Base-by-base conservation (phyloP, 1,140 invertebrate genomes). In the Zophobas morio region DNA sequence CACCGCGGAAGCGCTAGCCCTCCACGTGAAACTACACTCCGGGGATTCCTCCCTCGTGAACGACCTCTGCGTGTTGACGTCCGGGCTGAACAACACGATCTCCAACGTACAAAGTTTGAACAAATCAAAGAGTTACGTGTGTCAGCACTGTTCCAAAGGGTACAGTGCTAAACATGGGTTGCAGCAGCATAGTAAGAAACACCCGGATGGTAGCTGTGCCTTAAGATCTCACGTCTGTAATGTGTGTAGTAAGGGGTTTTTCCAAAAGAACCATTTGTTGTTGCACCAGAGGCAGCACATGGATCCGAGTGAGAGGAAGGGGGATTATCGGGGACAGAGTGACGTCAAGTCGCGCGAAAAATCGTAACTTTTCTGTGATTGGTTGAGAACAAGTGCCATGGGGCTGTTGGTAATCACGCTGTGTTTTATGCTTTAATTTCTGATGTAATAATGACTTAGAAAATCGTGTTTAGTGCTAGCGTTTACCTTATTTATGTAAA, bases 231-330 rank as follows among this genome's bases (percentile, higher is more conserved):
- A 93, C 84, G 92, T 94, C 5, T 96, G 95, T 82, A 90, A 92
- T 76, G 93, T 94, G 80, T 96, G 95, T 84, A 94, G 94, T 53
- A 96, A 96, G 85, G 93, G 93, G 20, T 96, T 96, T 90, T 94
- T 94, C 88, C 94, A 95, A 85, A 95, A 95, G 86, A 94, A 94
- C 86, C 93, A 95, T 83, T 85, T 95, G 71, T 89, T 94, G 84
- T 86, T 95, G 36, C 95, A 96, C 86, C 93, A 94, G 83, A 88
- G 93, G 20, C 94, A 94, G 80, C 94, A 96, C 85, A 93, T 95
- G 90, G 94, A 95, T 85, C 88, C 42, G 78, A 84, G 56, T 83
- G 86, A 57, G 84, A 87, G 79, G 80, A 86, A 56, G 47, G 57
- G 6, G 20, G 49, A 71, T 33, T 66, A 49, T 34, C 33, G 71